These are phyloP conservation scores for Antheraea yamamai DNA, from an alignment of 2,888 invertebrate species.

Conservation along the genomic window DNA sequence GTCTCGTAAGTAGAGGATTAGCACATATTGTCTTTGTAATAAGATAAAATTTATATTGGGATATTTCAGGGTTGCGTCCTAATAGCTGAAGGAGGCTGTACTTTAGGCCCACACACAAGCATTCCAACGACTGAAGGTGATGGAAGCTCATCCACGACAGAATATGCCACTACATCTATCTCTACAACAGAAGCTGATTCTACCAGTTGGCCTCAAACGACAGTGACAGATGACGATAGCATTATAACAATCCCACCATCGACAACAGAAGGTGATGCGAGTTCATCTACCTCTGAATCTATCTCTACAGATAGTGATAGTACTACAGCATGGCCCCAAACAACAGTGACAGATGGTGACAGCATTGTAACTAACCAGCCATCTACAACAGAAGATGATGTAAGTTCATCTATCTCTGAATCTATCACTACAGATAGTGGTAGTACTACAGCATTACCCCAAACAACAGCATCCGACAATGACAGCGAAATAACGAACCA, in stretches of 20 bases:
- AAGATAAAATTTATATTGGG: too few species aligned
- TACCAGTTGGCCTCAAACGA: background rate
- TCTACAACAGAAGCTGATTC: background rate
- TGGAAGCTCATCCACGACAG: background rate
- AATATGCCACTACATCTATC: background rate
- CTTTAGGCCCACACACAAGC: conserved; percentile 23
- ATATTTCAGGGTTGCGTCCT: conserved; percentile 31
- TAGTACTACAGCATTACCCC: background rate
- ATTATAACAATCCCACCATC: background rate
- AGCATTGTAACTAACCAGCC: background rate
- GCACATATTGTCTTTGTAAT: too few species aligned
- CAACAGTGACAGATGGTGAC: background rate
- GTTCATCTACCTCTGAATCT: background rate
- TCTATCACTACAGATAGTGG: background rate
- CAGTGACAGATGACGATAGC: background rate
- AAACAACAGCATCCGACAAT: background rate
- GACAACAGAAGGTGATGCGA: background rate
- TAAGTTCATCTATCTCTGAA: background rate
- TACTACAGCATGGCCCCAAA: background rate
- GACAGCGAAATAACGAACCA: background rate
- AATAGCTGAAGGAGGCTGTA: conserved; percentile 39
- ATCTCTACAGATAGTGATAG: background rate
- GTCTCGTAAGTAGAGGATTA: too few species aligned
- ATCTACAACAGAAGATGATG: conserved; percentile 2
- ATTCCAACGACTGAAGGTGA: background rate